Base-by-base conservation (phyloP, 2,888 invertebrate genomes). In the Troides oblongomaculatus region DNA sequence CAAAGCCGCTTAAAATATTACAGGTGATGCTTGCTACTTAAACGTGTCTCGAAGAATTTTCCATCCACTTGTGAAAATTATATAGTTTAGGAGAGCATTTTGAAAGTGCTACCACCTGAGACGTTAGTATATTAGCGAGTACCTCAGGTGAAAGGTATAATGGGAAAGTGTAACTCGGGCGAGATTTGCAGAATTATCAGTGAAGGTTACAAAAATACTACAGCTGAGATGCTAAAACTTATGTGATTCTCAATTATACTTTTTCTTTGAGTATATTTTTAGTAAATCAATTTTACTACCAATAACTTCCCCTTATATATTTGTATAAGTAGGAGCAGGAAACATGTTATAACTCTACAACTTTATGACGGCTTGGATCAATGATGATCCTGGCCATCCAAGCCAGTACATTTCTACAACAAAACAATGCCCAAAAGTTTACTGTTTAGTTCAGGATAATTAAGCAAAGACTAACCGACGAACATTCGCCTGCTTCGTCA, bases 31-130 rank as follows among this genome's bases (percentile, higher is more conserved):
- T 69, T 74, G 72, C 72, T 80, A 71, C 73, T 73, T 75, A 74
- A 74, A 75, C 76, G 87, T 87, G 84, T 87, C 87, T 84, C 81
- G 78, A 85, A 84, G 83, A 83, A 82, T 83, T 85, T 81, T 81
- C 82, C 81, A 84, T 82, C 82, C 82, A 85, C 82, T 83, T 84
- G 83, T 79, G 82, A 78, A 84, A 53, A 59, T 66, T 62, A 73
- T 70, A 70, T 71, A 71, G 73, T 69, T 71, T 59, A 59, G 39
- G 36, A 25, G 58, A 70, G 59, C 43, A 59, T 62, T 68, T 69
- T 66, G 66, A 58, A 70, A 70, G 66, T 70, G 63, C 66, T 59
- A 59, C 58, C 70, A 70, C 59, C 70, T 70, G 66, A 58, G 70
- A 63, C 63, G 23, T n/a, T 23, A 21, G 46, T 63, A 59, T 53